Percentiles rank a stretch among this genome's conserved stretches.
phyloP scores from a whole-genome alignment of 2,113 vertebrate species.

The Rattus norvegicus region DNA sequence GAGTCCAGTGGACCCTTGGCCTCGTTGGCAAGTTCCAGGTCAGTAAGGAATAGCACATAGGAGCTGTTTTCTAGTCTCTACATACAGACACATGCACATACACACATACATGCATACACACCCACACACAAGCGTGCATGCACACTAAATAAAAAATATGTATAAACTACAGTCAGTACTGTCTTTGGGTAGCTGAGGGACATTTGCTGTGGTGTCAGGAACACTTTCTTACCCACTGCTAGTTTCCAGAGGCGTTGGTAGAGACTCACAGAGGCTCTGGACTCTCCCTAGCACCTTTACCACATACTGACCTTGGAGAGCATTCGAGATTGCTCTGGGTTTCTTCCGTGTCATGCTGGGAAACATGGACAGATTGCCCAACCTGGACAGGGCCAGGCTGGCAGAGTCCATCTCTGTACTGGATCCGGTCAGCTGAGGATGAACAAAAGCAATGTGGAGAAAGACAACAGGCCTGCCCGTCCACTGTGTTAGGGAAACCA shows the following conservation, averaged over 20 bases:
- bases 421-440: slow-evolving; percentile 2
- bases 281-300: neutral
- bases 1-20: neutral
- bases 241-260: neutral
- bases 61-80: no score
- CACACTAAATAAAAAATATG: neutral
- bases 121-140: no score
- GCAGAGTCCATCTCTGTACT: neutral
- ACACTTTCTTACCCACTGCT: neutral
- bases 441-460: slow-evolving; percentile 14
- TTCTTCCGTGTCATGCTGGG: neutral
- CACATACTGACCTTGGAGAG: neutral
- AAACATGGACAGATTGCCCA: slow-evolving; percentile 54
- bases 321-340: neutral
- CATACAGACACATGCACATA: neutral
- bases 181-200: neutral
- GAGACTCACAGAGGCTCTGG: neutral
- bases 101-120: neutral
- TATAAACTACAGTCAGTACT: neutral
- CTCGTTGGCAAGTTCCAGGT: neutral
- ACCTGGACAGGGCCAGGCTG: neutral
- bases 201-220: slow-evolving; percentile 9
- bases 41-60: neutral
- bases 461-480: neutral
- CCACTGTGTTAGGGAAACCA: neutral